These are phyloP conservation scores for Xenentodon cancila DNA, from an alignment of 2,797 vertebrate species.

Conservation along the genomic window DNA sequence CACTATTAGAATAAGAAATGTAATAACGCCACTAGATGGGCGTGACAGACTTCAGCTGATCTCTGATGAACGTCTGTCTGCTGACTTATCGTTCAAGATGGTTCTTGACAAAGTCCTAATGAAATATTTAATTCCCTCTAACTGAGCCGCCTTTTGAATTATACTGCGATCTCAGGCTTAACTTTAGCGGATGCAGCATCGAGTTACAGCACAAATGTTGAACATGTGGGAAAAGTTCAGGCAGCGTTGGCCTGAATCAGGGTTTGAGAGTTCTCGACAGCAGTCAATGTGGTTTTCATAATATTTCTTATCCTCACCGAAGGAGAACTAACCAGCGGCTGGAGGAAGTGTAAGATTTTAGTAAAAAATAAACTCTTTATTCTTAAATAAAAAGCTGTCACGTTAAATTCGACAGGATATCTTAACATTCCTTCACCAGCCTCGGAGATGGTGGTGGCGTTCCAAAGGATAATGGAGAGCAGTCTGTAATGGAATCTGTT, in stretches of 20 bases:
- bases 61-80: slow-evolving; percentile 38
- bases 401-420: background rate
- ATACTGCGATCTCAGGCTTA: slow-evolving; percentile 23
- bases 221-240: slow-evolving; percentile 7
- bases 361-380: background rate
- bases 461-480: slow-evolving; percentile 33
- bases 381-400: too few relatives aligned
- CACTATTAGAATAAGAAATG: too few relatives aligned
- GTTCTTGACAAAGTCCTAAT: slow-evolving; percentile 13
- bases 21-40: too few relatives aligned
- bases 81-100: slow-evolving; percentile 8
- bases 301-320: slow-evolving; percentile 2
- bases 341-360: background rate
- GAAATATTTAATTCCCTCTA: slow-evolving; percentile 23
- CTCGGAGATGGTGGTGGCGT: slow-evolving; percentile 22
- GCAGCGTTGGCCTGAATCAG: slow-evolving; percentile 11
- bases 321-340: background rate
- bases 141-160: slow-evolving; percentile 31
- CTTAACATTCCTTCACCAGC: background rate
- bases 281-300: slow-evolving; percentile 15
- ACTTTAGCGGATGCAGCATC: slow-evolving; percentile 8
- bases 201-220: slow-evolving; percentile 31
- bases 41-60: slow-evolving; percentile 40
- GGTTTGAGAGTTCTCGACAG: slow-evolving; percentile 12
- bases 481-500: slow-evolving; percentile 42